Conservation (phyloP, 2,888 invertebrate genomes). For the Prosapia bicincta region DNA sequence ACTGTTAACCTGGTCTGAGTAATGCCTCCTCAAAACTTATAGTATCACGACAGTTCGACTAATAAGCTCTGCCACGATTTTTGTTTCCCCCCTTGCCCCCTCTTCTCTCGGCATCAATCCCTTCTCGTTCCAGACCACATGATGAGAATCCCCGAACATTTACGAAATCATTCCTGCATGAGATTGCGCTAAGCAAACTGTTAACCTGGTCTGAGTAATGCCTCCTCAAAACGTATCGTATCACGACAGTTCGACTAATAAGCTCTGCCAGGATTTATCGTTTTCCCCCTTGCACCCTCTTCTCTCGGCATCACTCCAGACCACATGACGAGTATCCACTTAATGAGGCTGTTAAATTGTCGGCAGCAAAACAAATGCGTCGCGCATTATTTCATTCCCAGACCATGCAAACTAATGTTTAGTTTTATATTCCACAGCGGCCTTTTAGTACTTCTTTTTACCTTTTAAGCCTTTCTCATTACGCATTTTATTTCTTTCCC, state of each 20-base stretch:
- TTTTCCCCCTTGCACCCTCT: neutral
- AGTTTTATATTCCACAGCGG: too few relatives aligned
- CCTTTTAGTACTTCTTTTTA: too few relatives aligned
- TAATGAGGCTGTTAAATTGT: neutral
- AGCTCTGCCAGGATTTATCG: neutral
- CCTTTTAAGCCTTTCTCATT: too few relatives aligned
- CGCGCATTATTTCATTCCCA: neutral
- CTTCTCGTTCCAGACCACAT: slow-evolving; percentile 2
- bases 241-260: neutral
- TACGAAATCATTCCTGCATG: too few relatives aligned
- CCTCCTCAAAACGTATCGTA: neutral
- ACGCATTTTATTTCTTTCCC: too few relatives aligned
- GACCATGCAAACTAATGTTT: too few relatives aligned
- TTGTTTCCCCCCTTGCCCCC: neutral
- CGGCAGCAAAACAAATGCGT: neutral
- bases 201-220: neutral
- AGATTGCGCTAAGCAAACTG: neutral
- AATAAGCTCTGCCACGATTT: neutral
- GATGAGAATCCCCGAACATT: neutral
- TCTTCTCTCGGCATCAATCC: neutral
- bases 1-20: neutral
- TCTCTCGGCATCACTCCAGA: neutral
- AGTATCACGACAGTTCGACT: neutral
- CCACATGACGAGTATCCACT: neutral
- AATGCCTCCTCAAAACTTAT: neutral